phyloP scores from a whole-genome alignment of 2,888 invertebrate genomes.

The Nebria salina region DNA sequence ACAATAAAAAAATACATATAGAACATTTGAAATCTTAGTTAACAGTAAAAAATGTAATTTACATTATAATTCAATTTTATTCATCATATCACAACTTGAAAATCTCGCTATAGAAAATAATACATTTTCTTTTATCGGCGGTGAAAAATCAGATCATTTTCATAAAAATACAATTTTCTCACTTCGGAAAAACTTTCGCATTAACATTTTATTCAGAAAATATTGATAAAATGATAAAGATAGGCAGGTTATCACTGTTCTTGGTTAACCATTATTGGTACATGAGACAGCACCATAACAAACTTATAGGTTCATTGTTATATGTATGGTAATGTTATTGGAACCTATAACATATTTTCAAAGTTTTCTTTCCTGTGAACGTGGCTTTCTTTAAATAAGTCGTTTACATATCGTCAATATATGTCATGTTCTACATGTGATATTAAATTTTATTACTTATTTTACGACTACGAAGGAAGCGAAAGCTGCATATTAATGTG shows the following conservation, averaged over 20 bases:
- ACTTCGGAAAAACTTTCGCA: constrained; percentile 2
- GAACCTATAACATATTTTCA: neutral
- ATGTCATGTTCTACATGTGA: constrained; percentile 10
- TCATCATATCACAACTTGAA: neutral
- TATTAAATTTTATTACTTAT: constrained; percentile 5
- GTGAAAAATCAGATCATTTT: neutral
- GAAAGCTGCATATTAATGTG: neutral
- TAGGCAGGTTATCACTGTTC: constrained; percentile 18
- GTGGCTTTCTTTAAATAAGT: constrained; percentile 5
- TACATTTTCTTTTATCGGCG: neutral
- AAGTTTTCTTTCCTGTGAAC: constrained; percentile 4
- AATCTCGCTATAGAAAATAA: neutral
- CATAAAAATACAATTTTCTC: constrained; percentile 8
- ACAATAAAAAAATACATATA: too few species aligned
- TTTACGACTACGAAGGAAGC: constrained; percentile 2
- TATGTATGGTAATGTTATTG: constrained; percentile 8
- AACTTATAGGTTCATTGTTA: constrained; percentile 11
- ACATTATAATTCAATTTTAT: neutral
- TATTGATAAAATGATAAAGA: constrained; percentile 42
- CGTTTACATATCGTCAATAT: constrained; percentile 2
- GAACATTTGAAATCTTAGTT: too few species aligned
- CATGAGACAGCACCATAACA: constrained; percentile 27
- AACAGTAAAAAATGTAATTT: too few species aligned
- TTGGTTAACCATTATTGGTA: constrained; percentile 22
- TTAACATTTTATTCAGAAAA: constrained; percentile 22